phyloP scores from a whole-genome alignment of 1,140 invertebrate species.

The Pantala flavescens region DNA sequence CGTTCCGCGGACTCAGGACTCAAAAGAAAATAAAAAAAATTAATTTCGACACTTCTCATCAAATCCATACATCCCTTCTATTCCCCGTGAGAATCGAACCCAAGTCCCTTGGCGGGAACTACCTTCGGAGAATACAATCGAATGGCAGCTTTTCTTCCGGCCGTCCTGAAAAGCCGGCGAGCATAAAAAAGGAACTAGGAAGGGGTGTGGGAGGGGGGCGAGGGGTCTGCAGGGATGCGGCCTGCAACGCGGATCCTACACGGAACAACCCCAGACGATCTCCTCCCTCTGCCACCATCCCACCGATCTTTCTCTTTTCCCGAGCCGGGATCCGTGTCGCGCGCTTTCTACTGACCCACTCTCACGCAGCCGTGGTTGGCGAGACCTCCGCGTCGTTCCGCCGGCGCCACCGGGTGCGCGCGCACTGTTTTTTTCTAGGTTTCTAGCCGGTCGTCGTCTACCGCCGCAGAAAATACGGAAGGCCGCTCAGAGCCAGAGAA shows the following conservation, averaged over 20 bases:
- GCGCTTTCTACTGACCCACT: conserved; percentile 3
- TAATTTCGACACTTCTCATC: neutral
- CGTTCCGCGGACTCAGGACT: neutral
- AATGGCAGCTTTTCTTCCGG: conserved; percentile 1
- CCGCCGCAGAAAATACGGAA: neutral
- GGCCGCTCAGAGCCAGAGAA: neutral
- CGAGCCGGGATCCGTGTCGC: neutral
- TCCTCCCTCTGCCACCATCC: neutral
- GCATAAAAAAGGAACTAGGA: neutral
- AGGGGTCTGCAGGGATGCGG: neutral
- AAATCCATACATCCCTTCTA: neutral
- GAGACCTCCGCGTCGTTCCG: neutral
- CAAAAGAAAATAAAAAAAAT: neutral
- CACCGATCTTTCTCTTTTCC: neutral
- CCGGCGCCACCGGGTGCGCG: neutral
- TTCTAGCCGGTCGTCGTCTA: too few relatives aligned
- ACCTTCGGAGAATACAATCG: neutral
- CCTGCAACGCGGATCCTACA: neutral
- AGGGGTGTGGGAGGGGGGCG: neutral
- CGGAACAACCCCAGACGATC: neutral
- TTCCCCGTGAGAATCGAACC: neutral
- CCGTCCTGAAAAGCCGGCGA: neutral
- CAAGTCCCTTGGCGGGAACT: neutral
- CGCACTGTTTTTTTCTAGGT: neutral
- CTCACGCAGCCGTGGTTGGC: neutral